Evolutionary conservation across 2,888 invertebrate species (phyloP).

Genomic region (Spodoptera picta): DNA sequence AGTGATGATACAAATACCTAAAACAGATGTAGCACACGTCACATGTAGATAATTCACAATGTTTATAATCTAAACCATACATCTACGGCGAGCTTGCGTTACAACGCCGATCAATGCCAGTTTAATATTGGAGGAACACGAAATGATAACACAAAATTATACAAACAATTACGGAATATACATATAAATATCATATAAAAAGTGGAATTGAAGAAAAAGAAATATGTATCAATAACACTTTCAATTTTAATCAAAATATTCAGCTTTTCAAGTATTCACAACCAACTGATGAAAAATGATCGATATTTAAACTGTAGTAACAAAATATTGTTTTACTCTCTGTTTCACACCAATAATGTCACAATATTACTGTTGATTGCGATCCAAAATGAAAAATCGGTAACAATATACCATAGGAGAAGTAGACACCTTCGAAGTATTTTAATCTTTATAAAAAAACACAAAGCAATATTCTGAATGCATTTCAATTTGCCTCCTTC

Average conservation of each 20-base stretch:
- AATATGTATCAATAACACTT: conserved; percentile 44
- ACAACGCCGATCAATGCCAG: conserved; percentile 18
- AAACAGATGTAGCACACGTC: conserved; percentile 13
- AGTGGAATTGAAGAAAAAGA: conserved; percentile 42
- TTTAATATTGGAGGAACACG: conserved; percentile 7
- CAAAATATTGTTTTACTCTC: no score
- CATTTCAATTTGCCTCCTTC: no score
- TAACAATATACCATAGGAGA: no score
- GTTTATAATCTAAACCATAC: conserved; percentile 26
- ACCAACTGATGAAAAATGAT: conserved; percentile 32
- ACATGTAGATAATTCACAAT: conserved; percentile 6
- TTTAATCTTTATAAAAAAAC: no score
- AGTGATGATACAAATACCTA: conserved; percentile 12
- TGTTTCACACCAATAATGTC: no score
- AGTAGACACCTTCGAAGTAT: no score
- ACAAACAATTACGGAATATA: conserved; percentile 50
- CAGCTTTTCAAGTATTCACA: conserved; percentile 26
- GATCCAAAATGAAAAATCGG: no score
- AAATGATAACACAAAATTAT: conserved; percentile 37
- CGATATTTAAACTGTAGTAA: conserved; percentile 10
- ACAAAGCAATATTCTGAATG: no score
- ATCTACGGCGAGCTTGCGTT: conserved; percentile 23
- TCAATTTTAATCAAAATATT: conserved; percentile 19
- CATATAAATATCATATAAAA: conserved; percentile 48
- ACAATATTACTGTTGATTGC: no score